Conservation (phyloP, 2,888 invertebrate genomes). For the Pyrgus malvae region DNA sequence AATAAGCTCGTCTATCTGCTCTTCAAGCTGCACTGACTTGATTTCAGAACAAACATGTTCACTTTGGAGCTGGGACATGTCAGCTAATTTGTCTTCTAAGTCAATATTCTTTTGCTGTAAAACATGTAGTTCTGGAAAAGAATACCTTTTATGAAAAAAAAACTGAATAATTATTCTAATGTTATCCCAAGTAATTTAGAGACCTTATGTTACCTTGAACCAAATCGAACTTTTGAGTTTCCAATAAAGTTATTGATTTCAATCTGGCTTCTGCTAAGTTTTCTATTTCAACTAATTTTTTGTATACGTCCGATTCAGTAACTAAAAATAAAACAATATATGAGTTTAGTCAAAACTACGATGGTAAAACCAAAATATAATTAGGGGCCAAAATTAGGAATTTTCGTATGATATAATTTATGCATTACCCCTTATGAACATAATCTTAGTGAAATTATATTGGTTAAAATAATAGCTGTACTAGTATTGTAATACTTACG, state of each 20-base stretch:
- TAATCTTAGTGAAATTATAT: too few relatives aligned
- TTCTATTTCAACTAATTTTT: conserved; percentile 73
- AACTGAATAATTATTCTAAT: too few relatives aligned
- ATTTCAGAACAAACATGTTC: conserved; percentile 90
- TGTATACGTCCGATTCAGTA: conserved; percentile 75
- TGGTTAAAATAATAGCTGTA: not conserved
- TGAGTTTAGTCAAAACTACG: too few relatives aligned
- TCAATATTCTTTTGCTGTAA: conserved; percentile 83
- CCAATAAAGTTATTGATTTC: conserved; percentile 82
- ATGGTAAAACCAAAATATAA: too few relatives aligned
- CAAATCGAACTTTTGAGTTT: conserved; percentile 86
- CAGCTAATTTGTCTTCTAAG: conserved; percentile 83
- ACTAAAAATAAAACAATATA: too few relatives aligned
- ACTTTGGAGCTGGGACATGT: conserved; percentile 84
- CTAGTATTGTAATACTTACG: conserved; percentile 60
- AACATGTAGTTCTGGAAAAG: conserved; percentile 73
- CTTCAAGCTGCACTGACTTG: conserved; percentile 89
- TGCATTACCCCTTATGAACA: too few relatives aligned
- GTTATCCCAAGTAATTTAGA: too few relatives aligned
- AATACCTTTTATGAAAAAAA: not conserved
- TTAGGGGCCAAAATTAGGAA: too few relatives aligned
- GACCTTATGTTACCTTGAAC: conserved; percentile 80
- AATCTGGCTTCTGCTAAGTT: conserved; percentile 78
- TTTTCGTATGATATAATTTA: too few relatives aligned
- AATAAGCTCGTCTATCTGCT: conserved; percentile 84